A percentile compares a stretch with the other conserved stretches of the same genome.
Evolutionary conservation across 1,140 invertebrate genomes (phyloP).

Genomic region (Drosophila littoralis): DNA sequence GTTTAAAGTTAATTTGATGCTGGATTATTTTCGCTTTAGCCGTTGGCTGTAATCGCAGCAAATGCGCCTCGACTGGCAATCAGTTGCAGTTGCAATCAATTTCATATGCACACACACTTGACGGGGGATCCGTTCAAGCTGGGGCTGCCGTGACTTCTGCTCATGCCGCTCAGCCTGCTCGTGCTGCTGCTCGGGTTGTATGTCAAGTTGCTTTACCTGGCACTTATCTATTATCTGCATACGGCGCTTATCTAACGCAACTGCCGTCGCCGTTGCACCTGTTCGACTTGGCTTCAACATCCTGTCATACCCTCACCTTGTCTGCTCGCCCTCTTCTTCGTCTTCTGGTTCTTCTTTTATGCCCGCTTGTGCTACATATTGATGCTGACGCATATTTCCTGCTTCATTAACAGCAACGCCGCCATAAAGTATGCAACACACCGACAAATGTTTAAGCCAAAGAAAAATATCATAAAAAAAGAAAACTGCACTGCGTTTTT

Average conservation of each 20-base stretch:
- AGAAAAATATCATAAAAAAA: constrained; percentile 10
- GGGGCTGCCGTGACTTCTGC: background rate
- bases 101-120: constrained; percentile 35
- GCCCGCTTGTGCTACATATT: constrained; percentile 47
- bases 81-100: constrained; percentile 44
- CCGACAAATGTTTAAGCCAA: constrained; percentile 24
- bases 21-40: background rate
- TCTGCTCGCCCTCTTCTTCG: background rate
- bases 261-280: constrained; percentile 5
- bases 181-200: background rate
- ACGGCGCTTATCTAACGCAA: constrained; percentile 47
- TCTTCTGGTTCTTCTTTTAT: background rate
- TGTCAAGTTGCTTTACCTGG: constrained; percentile 40
- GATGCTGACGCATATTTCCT: constrained; percentile 79
- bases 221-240: constrained; percentile 42
- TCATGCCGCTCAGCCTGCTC: background rate
- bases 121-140: constrained; percentile 7
- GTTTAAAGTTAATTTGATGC: background rate
- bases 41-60: background rate
- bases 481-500: constrained; percentile 59
- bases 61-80: constrained; percentile 16
- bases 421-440: constrained; percentile 70
- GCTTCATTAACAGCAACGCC: constrained; percentile 70
- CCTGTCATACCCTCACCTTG: too few relatives aligned
- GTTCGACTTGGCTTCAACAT: constrained; percentile 51